Evolutionary conservation across 1,140 invertebrate genomes (phyloP).

Genomic region (Drosophila murphyi): DNA sequence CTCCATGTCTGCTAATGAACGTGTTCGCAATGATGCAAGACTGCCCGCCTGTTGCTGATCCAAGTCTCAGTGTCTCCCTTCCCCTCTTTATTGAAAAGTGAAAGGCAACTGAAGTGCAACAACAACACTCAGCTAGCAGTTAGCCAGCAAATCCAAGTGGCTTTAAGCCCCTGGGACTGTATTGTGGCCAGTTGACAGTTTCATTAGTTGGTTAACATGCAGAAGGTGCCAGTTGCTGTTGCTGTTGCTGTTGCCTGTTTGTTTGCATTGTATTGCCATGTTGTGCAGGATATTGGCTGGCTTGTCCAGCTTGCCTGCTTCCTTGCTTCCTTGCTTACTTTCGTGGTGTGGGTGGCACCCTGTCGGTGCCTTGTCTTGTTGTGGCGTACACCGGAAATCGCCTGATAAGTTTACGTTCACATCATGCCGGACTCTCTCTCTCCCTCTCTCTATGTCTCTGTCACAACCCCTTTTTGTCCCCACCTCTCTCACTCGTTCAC

Average conservation of each 20-base stretch:
- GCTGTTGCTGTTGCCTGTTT: slow-evolving; percentile 47
- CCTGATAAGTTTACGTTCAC: slow-evolving; percentile 75
- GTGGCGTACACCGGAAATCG: slow-evolving; percentile 68
- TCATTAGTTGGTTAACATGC: slow-evolving; percentile 81
- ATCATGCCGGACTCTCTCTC: slow-evolving; percentile 37
- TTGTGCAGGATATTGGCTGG: slow-evolving; percentile 78
- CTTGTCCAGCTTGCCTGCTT: slow-evolving; percentile 20
- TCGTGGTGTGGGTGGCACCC: slow-evolving; percentile 15
- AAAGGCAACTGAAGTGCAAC: slow-evolving; percentile 20
- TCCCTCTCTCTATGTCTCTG: not conserved
- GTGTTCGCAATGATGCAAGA: slow-evolving; percentile 12
- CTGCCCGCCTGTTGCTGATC: slow-evolving; percentile 47
- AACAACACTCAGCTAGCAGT: slow-evolving; percentile 1
- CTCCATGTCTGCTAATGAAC: slow-evolving; percentile 70
- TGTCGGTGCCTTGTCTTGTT: slow-evolving; percentile 57
- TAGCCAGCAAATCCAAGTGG: not conserved
- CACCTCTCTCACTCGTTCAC: slow-evolving; percentile 1
- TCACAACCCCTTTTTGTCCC: too few relatives aligned
- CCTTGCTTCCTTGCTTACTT: not conserved
- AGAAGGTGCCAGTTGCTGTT: slow-evolving; percentile 29
- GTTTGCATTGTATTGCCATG: slow-evolving; percentile 79
- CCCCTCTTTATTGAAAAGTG: slow-evolving; percentile 5
- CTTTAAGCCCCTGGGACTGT: slow-evolving; percentile 25
- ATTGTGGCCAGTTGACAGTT: slow-evolving; percentile 79
- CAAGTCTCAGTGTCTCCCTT: not conserved